Evolutionary conservation across 2,797 vertebrate species (phyloP), one percentile per base, ranked within the genome.

Genomic region (Poecilia velifera): DNA sequence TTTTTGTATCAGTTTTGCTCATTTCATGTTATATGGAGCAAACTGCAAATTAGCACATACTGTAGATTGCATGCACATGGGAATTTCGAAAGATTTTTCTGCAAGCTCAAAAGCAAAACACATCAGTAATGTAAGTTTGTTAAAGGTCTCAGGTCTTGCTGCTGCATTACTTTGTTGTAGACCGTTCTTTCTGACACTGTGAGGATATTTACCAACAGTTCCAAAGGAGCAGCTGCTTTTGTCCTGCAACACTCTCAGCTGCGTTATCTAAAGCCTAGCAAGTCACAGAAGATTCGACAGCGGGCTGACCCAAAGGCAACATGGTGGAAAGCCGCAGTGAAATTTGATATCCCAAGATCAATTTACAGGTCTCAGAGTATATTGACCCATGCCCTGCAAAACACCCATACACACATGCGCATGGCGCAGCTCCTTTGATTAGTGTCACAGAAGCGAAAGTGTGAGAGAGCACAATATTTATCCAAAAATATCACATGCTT

Each of bases 201-300:
- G 25, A 77, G n/a, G 79, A 88, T 75, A 87, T 87, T 89, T 80
- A 86, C 45, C 82, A 90, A 88, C 78, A 87, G 90, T 88, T 87
- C 73, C 8, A 79, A 74, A 74, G 9, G 57, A 70, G 66, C 57
- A 59, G 49, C 45, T 86, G 31, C 34, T 74, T 59, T 28, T 75
- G 6, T 74, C 53, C 70, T 73, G 72, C 75, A 79, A 82, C 81
- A 20, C 81, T 81, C 57, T 85, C 66, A 68, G 84, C 76, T 73
- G 76, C 66, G 81, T 84, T 86, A 82, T 88, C 80, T 84, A 88
- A 84, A 83, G 79, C 70, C 68, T 75, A 62, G 49, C 77, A 79
- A 16, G 41, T 64, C 77, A 74, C 78, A 84, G 72, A 78, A 75
- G 74, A 85, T 90, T 90, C 86, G 87, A 89, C 51, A n/a, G 82